These are phyloP conservation scores for Lasioglossum baleicum DNA, from an alignment of 1,140 invertebrate species.

Conservation along the genomic window DNA sequence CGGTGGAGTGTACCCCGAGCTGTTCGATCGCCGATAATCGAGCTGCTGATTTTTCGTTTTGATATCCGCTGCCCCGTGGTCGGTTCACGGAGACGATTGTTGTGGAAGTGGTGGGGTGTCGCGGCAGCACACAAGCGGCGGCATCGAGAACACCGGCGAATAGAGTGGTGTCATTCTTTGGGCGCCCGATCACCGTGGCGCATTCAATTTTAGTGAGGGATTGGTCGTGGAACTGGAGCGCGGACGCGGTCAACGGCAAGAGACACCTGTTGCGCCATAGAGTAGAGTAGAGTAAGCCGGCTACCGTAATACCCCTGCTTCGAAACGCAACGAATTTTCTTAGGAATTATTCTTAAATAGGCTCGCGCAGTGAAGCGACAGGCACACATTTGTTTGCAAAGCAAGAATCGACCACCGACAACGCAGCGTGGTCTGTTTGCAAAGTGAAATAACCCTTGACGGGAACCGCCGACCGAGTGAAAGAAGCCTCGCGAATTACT, in stretches of 20 bases:
- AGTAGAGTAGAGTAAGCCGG: conserved; percentile 14
- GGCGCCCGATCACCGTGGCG: conserved; percentile 3
- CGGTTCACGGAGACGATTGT: neutral
- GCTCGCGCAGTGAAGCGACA: neutral
- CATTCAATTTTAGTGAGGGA: conserved; percentile 39
- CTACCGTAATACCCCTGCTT: neutral
- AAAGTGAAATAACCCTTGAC: conserved; percentile 1
- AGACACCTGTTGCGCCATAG: conserved; percentile 50
- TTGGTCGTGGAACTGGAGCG: conserved; percentile 30
- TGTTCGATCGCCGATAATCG: neutral
- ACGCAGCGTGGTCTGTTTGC: neutral
- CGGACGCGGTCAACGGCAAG: conserved; percentile 5
- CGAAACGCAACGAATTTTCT: neutral
- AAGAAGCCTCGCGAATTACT: neutral
- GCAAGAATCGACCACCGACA: neutral
- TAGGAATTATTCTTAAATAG: too few relatives aligned
- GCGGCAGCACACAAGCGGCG: neutral
- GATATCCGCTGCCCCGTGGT: conserved; percentile 7
- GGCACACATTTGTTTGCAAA: neutral
- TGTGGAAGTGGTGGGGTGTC: conserved; percentile 32
- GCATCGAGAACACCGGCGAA: conserved; percentile 1
- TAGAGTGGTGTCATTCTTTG: conserved; percentile 31
- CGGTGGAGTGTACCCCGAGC: too few relatives aligned
- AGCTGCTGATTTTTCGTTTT: neutral
- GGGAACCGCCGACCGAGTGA: neutral